These are phyloP conservation scores for Timema cristinae DNA, from an alignment of 2,888 invertebrate genomes.

Conservation along the genomic window DNA sequence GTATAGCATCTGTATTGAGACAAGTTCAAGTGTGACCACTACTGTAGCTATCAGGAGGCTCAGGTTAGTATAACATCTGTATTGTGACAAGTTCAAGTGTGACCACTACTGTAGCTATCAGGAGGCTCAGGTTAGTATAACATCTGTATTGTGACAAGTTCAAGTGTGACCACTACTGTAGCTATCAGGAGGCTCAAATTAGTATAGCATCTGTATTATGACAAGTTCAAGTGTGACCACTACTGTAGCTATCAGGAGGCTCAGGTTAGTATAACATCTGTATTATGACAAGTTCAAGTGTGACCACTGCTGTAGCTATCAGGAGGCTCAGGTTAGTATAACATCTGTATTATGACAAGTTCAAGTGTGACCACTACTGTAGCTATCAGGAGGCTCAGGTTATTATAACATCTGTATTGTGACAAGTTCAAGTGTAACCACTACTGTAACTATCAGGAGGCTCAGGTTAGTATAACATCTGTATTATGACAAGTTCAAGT, in stretches of 20 bases:
- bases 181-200: too few relatives aligned
- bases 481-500: background rate
- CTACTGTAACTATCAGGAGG: slow-evolving; percentile 98
- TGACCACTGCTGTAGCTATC: slow-evolving; percentile 98
- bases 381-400: slow-evolving; percentile 98
- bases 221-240: too few relatives aligned
- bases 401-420: slow-evolving; percentile 41
- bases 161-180: too few relatives aligned
- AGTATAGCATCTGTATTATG: too few relatives aligned
- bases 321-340: slow-evolving; percentile 81
- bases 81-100: background rate
- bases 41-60: slow-evolving; percentile 98
- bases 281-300: slow-evolving; percentile 99
- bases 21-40: slow-evolving; percentile 99
- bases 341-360: slow-evolving; percentile 62
- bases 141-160: too few relatives aligned
- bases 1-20: slow-evolving; percentile 54
- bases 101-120: too few relatives aligned
- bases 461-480: slow-evolving; percentile 58
- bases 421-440: slow-evolving; percentile 99
- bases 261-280: too few relatives aligned
- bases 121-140: too few relatives aligned
- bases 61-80: slow-evolving; percentile 52
- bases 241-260: too few relatives aligned
- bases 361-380: slow-evolving; percentile 98